These are phyloP conservation scores for Yoshiicerus persimilis DNA, from an alignment of 1,140 invertebrate genomes.

Conservation along the genomic window DNA sequence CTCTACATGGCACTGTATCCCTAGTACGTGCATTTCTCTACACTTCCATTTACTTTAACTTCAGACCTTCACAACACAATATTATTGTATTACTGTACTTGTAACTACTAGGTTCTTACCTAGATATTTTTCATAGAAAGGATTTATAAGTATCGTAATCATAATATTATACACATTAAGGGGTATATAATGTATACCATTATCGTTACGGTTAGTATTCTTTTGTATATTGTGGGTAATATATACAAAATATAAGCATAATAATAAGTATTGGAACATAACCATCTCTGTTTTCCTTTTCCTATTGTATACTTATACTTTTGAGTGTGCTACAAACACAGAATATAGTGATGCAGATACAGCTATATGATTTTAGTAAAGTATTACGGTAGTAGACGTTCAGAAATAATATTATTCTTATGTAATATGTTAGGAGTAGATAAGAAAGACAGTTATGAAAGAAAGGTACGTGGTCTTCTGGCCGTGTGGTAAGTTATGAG, in stretches of 20 bases:
- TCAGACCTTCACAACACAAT: not conserved
- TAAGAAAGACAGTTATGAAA: not conserved
- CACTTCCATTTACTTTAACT: not conserved
- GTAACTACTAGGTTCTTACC: not conserved
- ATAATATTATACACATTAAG: too few relatives aligned
- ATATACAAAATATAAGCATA: too few relatives aligned
- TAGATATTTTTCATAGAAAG: too few relatives aligned
- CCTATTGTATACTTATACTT: too few relatives aligned
- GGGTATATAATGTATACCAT: too few relatives aligned
- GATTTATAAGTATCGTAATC: too few relatives aligned
- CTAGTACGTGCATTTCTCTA: not conserved
- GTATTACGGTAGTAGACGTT: not conserved
- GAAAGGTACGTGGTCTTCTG: not conserved
- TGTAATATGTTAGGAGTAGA: not conserved
- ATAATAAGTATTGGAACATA: too few relatives aligned
- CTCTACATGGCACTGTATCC: not conserved
- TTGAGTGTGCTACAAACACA: too few relatives aligned
- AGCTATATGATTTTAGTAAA: not conserved
- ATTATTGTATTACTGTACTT: not conserved
- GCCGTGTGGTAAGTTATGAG: not conserved
- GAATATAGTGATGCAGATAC: too few relatives aligned
- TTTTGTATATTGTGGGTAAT: too few relatives aligned
- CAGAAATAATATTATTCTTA: not conserved
- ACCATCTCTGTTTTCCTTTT: too few relatives aligned
- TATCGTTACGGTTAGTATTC: too few relatives aligned